phyloP scores from a whole-genome alignment of 2,797 vertebrate species.

The Malacoraja senta region DNA sequence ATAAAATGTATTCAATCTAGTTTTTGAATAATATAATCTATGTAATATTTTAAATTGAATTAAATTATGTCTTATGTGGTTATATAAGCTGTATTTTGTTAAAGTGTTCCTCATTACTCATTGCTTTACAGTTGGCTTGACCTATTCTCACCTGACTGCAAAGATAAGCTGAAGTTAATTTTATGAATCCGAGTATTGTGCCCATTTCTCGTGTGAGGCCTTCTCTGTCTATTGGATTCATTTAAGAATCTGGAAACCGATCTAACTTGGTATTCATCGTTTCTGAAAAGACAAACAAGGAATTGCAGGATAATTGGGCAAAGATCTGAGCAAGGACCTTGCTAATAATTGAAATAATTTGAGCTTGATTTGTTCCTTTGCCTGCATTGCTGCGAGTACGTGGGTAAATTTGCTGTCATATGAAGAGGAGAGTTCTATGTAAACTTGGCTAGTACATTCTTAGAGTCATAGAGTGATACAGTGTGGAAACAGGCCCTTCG shows the following conservation, averaged over 20 bases:
- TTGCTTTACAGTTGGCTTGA: not conserved
- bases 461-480: too few relatives aligned
- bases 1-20: too few relatives aligned
- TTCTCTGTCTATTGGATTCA: not conserved
- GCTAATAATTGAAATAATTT: not conserved
- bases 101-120: not conserved
- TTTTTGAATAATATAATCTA: too few relatives aligned
- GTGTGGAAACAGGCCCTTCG: too few relatives aligned
- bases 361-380: not conserved
- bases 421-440: not conserved
- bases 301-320: too few relatives aligned
- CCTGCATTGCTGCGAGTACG: not conserved
- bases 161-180: not conserved
- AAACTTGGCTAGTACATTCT: not conserved
- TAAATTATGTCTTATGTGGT: too few relatives aligned
- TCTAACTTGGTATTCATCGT: not conserved
- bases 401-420: not conserved
- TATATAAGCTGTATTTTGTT: not conserved
- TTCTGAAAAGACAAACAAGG: too few relatives aligned
- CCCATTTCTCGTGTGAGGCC: not conserved
- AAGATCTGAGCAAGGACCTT: not conserved
- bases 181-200: not conserved
- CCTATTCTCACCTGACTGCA: not conserved
- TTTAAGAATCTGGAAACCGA: not conserved
- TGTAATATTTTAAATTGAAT: too few relatives aligned